phyloP scores from a whole-genome alignment of 2,888 invertebrate genomes.

The Cantharis lateralis region DNA sequence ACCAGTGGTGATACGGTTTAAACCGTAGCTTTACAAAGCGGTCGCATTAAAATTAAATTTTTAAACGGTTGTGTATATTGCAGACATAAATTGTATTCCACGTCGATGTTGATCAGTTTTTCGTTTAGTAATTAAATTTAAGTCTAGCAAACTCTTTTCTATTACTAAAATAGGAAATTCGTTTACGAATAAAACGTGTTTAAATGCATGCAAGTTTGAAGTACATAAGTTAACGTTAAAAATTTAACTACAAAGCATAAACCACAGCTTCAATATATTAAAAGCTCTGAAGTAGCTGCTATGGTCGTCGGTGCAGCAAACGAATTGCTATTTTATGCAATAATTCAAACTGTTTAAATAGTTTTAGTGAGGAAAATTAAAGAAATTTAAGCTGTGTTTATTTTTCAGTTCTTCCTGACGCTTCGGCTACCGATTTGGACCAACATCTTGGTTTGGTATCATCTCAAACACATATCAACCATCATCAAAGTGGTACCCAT shows the following conservation, averaged over 20 bases:
- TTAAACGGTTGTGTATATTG: background rate
- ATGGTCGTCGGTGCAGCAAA: background rate
- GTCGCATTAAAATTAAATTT: background rate
- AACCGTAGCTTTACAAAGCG: background rate
- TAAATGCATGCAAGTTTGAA: background rate
- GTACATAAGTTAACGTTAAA: background rate
- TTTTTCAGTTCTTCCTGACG: conserved; percentile 73
- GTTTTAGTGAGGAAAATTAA: background rate
- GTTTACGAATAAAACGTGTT: background rate
- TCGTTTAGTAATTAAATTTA: background rate
- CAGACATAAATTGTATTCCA: background rate
- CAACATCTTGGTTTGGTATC: conserved; percentile 70
- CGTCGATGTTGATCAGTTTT: background rate
- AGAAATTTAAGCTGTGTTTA: background rate
- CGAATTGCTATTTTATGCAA: background rate
- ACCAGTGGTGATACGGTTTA: background rate
- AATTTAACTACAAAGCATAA: background rate
- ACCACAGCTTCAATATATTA: background rate
- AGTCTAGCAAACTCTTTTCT: background rate
- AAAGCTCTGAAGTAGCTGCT: background rate
- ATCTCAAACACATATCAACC: conserved; percentile 61
- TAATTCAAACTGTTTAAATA: background rate
- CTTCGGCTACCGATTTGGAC: conserved; percentile 74
- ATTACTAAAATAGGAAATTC: background rate
- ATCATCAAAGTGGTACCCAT: conserved; percentile 54